Evolutionary conservation across 92 coral and sea anemone genomes (phyloP).

Genomic region (Actinernus sp.): DNA sequence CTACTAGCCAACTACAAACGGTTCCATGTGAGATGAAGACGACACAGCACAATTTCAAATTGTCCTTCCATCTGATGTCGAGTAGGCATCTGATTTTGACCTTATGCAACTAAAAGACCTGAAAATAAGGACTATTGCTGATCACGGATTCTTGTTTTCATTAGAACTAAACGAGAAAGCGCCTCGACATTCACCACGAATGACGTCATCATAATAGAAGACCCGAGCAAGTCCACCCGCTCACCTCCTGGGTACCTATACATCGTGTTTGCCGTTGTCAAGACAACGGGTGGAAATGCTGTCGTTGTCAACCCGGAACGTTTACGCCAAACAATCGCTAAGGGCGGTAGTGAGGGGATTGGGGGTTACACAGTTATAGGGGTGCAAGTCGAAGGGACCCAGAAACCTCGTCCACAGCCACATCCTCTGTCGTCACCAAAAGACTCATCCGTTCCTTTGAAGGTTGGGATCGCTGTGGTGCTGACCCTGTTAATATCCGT

Average conservation of each 20-base stretch:
- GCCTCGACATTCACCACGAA: conserved; percentile 8
- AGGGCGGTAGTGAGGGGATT: conserved; percentile 11
- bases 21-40: no score
- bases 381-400: neutral
- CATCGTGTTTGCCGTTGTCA: conserved; percentile 28
- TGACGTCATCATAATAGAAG: conserved; percentile 27
- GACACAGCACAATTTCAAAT: no score
- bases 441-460: conserved; percentile 8
- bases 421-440: neutral
- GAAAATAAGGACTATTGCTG: no score
- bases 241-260: conserved; percentile 18
- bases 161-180: conserved; percentile 27
- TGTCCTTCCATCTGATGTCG: no score
- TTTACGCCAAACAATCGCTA: neutral
- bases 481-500: conserved; percentile 18
- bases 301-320: neutral
- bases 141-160: no score
- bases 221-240: conserved; percentile 10
- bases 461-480: conserved; percentile 32
- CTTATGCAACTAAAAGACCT: no score
- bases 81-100: no score
- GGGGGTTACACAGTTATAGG: conserved; percentile 23
- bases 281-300: conserved; percentile 3
- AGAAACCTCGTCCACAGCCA: neutral
- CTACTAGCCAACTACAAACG: no score